Evolutionary conservation across 2,888 invertebrate species (phyloP).

Genomic region (Sinhomidia bicolor): DNA sequence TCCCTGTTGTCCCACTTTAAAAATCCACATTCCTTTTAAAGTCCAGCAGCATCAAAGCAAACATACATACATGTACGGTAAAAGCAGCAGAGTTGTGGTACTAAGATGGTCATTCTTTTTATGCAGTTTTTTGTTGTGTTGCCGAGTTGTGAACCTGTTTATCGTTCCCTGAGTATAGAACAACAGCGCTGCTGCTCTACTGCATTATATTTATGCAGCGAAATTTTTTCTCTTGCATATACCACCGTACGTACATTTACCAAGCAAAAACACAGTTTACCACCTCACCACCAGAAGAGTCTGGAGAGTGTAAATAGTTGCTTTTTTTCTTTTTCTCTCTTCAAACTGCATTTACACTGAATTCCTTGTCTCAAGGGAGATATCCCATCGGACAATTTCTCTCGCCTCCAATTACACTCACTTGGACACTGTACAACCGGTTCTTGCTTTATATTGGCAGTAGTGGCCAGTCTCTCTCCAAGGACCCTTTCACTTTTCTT

Average conservation of each 20-base stretch:
- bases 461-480: conserved; percentile 66
- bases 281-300: too few relatives aligned
- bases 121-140: not conserved
- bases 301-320: not conserved
- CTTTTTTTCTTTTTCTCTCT: conserved; percentile 30
- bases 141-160: too few relatives aligned
- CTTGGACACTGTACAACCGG: conserved; percentile 63
- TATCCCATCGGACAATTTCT: conserved; percentile 70
- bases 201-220: too few relatives aligned
- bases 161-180: too few relatives aligned
- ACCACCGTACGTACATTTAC: too few relatives aligned
- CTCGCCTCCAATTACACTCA: conserved; percentile 73
- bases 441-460: conserved; percentile 51
- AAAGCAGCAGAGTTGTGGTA: too few relatives aligned
- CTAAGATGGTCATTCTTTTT: conserved; percentile 46
- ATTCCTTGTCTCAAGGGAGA: conserved; percentile 51
- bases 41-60: not conserved
- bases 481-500: conserved; percentile 68
- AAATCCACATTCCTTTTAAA: conserved; percentile 65
- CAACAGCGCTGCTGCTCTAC: too few relatives aligned
- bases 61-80: too few relatives aligned
- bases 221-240: too few relatives aligned
- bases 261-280: conserved; percentile 1
- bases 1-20: conserved; percentile 70
- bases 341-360: conserved; percentile 56